Evolutionary conservation across 1,140 invertebrate species (phyloP), one percentile per base, ranked within the genome.

Genomic region (Drepana arcuata): DNA sequence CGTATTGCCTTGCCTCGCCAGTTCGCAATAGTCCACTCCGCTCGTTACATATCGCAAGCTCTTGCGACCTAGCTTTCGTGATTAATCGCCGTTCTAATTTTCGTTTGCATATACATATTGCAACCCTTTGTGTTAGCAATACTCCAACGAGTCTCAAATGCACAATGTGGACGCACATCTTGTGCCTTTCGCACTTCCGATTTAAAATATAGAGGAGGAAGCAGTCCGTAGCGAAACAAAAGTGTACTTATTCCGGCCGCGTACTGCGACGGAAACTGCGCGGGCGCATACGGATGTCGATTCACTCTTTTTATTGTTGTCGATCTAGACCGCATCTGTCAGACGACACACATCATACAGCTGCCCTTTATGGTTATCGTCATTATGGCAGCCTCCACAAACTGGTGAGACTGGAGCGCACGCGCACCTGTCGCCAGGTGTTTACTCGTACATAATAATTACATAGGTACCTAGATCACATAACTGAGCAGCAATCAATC

Each of bases 241-340:
- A 54, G 63, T 46, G 34, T 47, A n/a, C n/a, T n/a, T n/a, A 74
- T 75, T 75, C 72, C 71, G 73, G 70, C 59, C 58, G 67, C 60
- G 62, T 60, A 48, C 56, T 41, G 39, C 59, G 60, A 54, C 74
- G 74, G 74, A 79, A 77, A 61, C 74, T 57, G 74, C 42, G 58
- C 52, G 50, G 58, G 57, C 62, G 62, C 56, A 63, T 39, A 53
- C 68, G 72, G 73, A 75, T 74, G 66, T 68, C 47, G 67, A 67
- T 64, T 67, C 74, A 53, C 66, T 77, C 60, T 66, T 72, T 52
- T 75, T 72, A 66, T 78, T 72, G 64, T 75, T 70, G 36, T 23
- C 62, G 61, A 77, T 71, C 70, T 71, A 73, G 68, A 77, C 61
- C 62, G 59, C 77, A 81, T 77, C 73, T 81, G 77, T 70, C 72